phyloP scores from a whole-genome alignment of 1,140 invertebrate genomes.

The Rhopalosiphum padi region DNA sequence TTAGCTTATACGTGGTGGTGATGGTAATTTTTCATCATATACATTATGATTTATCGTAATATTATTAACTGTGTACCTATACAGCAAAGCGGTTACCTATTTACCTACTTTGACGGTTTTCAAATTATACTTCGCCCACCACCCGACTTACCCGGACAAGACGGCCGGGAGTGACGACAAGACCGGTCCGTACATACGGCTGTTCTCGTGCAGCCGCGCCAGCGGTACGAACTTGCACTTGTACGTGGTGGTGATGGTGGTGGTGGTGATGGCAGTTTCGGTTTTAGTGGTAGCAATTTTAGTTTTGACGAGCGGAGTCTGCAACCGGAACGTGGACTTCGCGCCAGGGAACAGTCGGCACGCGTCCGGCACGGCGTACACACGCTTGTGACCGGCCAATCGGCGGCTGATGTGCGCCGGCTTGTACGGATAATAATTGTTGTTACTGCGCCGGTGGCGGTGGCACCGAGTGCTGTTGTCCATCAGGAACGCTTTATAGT shows the following conservation, averaged over 20 bases:
- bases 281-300: neutral
- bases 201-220: slow-evolving; percentile 11
- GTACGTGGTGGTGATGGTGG: neutral
- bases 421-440: slow-evolving; percentile 41
- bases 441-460: neutral
- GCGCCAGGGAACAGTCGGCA: neutral
- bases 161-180: slow-evolving; percentile 25
- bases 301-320: neutral
- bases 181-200: neutral
- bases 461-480: neutral
- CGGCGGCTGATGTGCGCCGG: slow-evolving; percentile 2
- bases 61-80: too few relatives aligned
- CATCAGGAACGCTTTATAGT: neutral
- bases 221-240: slow-evolving; percentile 35
- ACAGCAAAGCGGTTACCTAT: too few relatives aligned
- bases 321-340: neutral
- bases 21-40: too few relatives aligned
- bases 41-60: too few relatives aligned
- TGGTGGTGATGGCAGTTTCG: neutral
- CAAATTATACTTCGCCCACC: too few relatives aligned
- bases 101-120: too few relatives aligned
- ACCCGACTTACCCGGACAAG: neutral
- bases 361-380: slow-evolving; percentile 26
- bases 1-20: too few relatives aligned
- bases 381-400: neutral